Evolutionary conservation across 2,797 vertebrate species (phyloP).

Genomic region (Peromyscus melanophrys): DNA sequence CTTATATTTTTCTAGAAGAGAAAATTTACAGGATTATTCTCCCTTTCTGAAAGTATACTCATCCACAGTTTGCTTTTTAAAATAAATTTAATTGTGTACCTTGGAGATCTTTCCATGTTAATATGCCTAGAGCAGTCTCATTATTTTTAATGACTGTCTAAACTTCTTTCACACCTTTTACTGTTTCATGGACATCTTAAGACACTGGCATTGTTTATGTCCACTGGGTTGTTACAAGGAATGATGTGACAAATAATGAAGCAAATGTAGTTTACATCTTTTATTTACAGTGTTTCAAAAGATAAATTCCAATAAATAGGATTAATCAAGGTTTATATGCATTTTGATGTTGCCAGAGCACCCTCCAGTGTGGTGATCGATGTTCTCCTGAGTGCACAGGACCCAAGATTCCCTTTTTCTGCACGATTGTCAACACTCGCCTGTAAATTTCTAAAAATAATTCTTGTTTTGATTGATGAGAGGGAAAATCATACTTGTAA

Average conservation of each 20-base stretch:
- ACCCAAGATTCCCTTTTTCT: not conserved
- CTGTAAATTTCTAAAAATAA: conserved; percentile 4
- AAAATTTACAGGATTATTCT: not conserved
- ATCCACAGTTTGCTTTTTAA: not conserved
- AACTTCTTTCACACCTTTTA: not conserved
- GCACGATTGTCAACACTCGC: not conserved
- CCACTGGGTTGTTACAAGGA: not conserved
- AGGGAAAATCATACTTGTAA: not conserved
- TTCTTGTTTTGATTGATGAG: not conserved
- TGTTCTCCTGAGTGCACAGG: not conserved
- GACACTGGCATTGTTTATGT: not conserved
- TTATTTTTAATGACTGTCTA: not conserved
- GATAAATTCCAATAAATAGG: not conserved
- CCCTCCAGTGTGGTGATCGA: not conserved
- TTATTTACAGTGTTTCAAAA: not conserved
- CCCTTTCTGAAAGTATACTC: not conserved
- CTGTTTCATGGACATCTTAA: not conserved
- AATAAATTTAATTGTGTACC: not conserved
- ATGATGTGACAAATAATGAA: not conserved
- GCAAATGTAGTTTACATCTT: not conserved
- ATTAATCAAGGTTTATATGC: not conserved
- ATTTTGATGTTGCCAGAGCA: not conserved
- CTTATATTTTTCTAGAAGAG: not conserved
- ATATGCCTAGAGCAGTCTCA: not conserved
- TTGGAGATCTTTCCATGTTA: conserved; percentile 16